These are phyloP conservation scores for Eurosta solidaginis DNA, from an alignment of 1,140 invertebrate species.

Conservation along the genomic window DNA sequence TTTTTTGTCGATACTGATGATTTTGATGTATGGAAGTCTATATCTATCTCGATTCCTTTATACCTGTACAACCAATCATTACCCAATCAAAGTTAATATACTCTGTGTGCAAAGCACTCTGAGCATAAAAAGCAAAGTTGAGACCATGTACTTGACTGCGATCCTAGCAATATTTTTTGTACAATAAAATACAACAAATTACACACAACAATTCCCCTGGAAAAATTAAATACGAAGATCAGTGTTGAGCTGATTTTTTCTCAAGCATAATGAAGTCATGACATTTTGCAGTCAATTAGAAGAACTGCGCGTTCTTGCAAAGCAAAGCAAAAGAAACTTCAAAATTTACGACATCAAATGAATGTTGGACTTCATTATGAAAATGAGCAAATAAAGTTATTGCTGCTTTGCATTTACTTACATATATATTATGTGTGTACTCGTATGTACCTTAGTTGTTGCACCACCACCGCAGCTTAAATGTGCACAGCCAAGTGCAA, in stretches of 20 bases:
- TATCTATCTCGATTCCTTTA: too few relatives aligned
- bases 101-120: too few relatives aligned
- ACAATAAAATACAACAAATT: too few relatives aligned
- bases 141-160: too few relatives aligned
- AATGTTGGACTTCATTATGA: conserved; percentile 15
- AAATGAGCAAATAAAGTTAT: conserved; percentile 26
- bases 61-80: too few relatives aligned
- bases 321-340: neutral
- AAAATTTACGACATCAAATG: conserved; percentile 13
- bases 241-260: neutral
- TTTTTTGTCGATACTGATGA: too few relatives aligned
- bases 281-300: conserved; percentile 26
- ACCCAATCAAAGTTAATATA: too few relatives aligned
- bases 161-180: too few relatives aligned
- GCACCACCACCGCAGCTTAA: neutral
- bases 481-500: neutral
- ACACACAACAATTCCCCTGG: too few relatives aligned
- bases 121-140: too few relatives aligned
- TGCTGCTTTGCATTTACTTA: neutral
- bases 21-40: too few relatives aligned
- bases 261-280: conserved; percentile 25
- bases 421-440: neutral
- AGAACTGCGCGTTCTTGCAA: neutral
- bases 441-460: neutral
- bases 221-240: neutral